These are phyloP conservation scores for Bergia puertoricense DNA, from an alignment of 92 coral and sea anemone species.

Conservation along the genomic window DNA sequence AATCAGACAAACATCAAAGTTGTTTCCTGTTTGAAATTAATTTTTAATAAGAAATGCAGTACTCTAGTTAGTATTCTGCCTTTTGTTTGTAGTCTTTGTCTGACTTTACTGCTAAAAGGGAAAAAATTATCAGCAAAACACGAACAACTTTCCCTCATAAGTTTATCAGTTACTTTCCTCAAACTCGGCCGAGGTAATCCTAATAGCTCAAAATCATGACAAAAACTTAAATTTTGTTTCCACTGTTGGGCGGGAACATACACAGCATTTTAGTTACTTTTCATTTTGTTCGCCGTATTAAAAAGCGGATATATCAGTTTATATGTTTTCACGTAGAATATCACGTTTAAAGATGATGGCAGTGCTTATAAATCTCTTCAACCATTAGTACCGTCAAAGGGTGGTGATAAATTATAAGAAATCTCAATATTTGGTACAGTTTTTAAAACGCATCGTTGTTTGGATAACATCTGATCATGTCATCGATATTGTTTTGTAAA, in stretches of 20 bases:
- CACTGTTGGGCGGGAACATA: not conserved
- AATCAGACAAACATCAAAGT: not conserved
- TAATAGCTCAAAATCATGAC: not conserved
- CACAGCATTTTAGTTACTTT: not conserved
- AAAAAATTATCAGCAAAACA: not conserved
- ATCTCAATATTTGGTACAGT: not conserved
- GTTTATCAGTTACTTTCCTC: not conserved
- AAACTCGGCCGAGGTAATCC: too few species aligned
- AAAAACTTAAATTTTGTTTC: not conserved
- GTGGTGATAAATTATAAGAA: not conserved
- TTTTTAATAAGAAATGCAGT: conserved; percentile 26
- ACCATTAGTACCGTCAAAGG: not conserved
- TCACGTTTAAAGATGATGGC: not conserved
- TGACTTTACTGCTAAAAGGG: not conserved
- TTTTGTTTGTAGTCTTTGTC: not conserved
- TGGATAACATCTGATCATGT: not conserved
- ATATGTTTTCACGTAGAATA: not conserved
- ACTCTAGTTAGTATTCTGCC: not conserved
- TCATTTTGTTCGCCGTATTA: not conserved
- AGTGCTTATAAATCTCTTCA: not conserved
- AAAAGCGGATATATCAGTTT: too few species aligned
- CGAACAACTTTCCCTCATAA: not conserved
- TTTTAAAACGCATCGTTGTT: not conserved
- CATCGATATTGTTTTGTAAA: not conserved
- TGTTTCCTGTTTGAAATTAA: conserved; percentile 25